These are phyloP conservation scores for Cephalopachus bancanus DNA, from an alignment of 2,797 vertebrate species.

Conservation along the genomic window DNA sequence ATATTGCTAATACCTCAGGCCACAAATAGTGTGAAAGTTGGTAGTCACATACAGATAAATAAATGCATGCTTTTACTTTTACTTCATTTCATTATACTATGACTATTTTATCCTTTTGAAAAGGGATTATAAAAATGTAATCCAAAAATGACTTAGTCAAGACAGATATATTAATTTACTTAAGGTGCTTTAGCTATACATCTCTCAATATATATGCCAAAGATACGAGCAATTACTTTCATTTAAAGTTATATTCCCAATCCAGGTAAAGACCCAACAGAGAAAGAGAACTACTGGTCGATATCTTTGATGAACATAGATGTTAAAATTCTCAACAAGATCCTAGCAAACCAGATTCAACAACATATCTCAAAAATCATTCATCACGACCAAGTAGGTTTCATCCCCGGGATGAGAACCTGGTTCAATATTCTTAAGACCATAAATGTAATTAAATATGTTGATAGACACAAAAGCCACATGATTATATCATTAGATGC, in stretches of 20 bases:
- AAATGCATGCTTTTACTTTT: not conserved
- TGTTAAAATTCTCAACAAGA: too few species aligned
- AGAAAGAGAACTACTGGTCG: too few species aligned
- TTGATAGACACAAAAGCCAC: too few species aligned
- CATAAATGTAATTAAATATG: too few species aligned
- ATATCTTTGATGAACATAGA: too few species aligned
- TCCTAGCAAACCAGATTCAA: too few species aligned
- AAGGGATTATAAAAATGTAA: not conserved
- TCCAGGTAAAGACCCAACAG: too few species aligned
- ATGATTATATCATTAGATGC: too few species aligned
- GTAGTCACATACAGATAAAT: not conserved
- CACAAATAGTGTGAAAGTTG: not conserved
- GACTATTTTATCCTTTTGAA: not conserved
- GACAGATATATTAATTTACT: conserved; percentile 14
- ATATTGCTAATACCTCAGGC: not conserved
- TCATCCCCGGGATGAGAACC: too few species aligned
- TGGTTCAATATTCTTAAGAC: too few species aligned
- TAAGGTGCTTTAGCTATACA: not conserved
- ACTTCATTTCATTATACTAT: not conserved
- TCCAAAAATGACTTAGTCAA: not conserved
- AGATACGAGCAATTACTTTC: not conserved
- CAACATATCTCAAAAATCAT: too few species aligned
- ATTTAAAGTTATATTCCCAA: not conserved
- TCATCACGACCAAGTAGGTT: too few species aligned
- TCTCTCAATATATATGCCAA: not conserved